A percentile compares a stretch with the other conserved stretches of the same genome.
Evolutionary conservation across 2,888 invertebrate species (phyloP).

Genomic region (Drosophila peninsularis): DNA sequence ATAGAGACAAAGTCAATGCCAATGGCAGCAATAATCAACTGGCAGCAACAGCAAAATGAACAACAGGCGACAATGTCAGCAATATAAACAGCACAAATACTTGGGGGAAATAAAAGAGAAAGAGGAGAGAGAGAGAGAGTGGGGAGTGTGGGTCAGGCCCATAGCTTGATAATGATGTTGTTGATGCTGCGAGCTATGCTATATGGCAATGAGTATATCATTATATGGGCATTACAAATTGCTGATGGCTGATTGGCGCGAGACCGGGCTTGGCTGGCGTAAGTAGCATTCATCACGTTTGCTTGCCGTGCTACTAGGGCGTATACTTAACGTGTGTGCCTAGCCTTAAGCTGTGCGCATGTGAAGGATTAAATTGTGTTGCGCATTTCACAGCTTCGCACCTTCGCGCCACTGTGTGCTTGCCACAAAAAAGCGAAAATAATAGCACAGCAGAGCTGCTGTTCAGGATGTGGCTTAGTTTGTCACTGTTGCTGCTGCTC

Average conservation of each 20-base stretch:
- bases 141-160: background rate
- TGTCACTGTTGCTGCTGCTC: conserved; percentile 4
- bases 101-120: background rate
- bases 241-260: conserved; percentile 48
- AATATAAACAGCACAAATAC: conserved; percentile 8
- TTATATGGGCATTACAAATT: conserved; percentile 61
- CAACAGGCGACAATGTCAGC: conserved; percentile 25
- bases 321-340: conserved; percentile 38
- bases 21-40: conserved; percentile 61
- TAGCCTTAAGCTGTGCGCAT: conserved; percentile 10
- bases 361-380: conserved; percentile 19
- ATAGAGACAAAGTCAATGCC: conserved; percentile 45
- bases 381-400: conserved; percentile 31
- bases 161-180: conserved; percentile 44
- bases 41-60: conserved; percentile 38
- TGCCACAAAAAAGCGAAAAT: background rate
- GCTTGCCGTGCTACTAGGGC: conserved; percentile 11
- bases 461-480: conserved; percentile 11
- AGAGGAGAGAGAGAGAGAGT: conserved; percentile 1
- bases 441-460: conserved; percentile 7
- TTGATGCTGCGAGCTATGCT: conserved; percentile 20
- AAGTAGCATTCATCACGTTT: conserved; percentile 36
- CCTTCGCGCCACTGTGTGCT: background rate
- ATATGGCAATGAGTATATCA: conserved; percentile 37
- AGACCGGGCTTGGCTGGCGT: conserved; percentile 8